These are phyloP conservation scores for Eilema sororculum DNA, from an alignment of 2,888 invertebrate species.

Conservation along the genomic window DNA sequence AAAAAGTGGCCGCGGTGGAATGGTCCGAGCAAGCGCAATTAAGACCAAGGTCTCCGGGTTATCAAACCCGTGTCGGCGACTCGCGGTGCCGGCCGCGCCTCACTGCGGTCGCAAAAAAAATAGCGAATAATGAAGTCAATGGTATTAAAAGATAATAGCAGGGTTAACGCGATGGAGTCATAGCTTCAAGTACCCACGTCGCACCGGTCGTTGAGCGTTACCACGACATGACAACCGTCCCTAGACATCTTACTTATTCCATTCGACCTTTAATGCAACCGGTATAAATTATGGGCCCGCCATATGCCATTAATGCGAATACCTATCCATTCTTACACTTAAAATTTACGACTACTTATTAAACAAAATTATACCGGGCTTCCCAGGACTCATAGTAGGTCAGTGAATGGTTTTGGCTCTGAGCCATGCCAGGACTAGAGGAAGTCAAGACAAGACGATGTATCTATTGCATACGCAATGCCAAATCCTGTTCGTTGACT, in stretches of 20 bases:
- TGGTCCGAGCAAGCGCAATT: constrained; percentile 86
- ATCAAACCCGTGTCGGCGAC: constrained; percentile 85
- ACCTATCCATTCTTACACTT: constrained; percentile 27
- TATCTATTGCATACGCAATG: constrained; percentile 81
- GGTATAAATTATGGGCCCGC: constrained; percentile 37
- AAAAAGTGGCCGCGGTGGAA: constrained; percentile 85
- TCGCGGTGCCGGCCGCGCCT: constrained; percentile 78
- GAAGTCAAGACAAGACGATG: constrained; percentile 79
- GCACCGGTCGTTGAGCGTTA: constrained; percentile 55
- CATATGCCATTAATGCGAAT: constrained; percentile 30
- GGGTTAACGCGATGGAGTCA: constrained; percentile 77
- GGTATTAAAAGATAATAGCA: constrained; percentile 85
- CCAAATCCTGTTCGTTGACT: constrained; percentile 83
- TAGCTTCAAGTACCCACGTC: constrained; percentile 66
- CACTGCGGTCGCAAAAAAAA: constrained; percentile 81
- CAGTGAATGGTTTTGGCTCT: constrained; percentile 80
- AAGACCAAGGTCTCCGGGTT: constrained; percentile 87
- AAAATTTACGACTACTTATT: constrained; percentile 36
- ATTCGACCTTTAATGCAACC: constrained; percentile 35
- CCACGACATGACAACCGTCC: constrained; percentile 45
- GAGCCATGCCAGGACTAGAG: constrained; percentile 72
- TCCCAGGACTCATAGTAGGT: constrained; percentile 69
- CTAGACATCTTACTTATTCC: constrained; percentile 47
- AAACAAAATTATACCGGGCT: constrained; percentile 60
- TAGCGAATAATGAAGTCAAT: constrained; percentile 84